Evolutionary conservation across 2,797 vertebrate species (phyloP).

Genomic region (Tokudaia muenninki): DNA sequence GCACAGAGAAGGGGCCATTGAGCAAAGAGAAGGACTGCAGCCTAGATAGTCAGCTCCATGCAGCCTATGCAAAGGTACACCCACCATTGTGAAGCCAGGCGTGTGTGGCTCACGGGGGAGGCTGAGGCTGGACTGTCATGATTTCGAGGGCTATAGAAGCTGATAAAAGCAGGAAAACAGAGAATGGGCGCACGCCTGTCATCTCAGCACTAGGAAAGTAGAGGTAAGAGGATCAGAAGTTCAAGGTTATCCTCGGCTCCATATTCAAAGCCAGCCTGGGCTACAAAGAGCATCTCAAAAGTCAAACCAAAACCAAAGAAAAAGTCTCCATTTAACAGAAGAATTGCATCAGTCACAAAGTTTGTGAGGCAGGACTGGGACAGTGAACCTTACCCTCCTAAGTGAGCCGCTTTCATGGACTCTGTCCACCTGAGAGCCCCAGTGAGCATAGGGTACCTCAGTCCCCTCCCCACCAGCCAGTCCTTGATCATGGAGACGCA

Average conservation of each 20-base stretch:
- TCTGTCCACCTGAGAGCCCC: not conserved
- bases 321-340: not conserved
- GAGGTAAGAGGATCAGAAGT: not conserved
- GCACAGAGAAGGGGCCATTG: not conserved
- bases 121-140: not conserved
- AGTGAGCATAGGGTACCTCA: accelerated
- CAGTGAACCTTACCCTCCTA: not conserved
- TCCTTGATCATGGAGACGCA: not conserved
- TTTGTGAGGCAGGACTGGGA: too few species aligned
- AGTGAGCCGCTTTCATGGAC: not conserved
- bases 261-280: not conserved
- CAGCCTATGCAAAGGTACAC: not conserved
- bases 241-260: not conserved
- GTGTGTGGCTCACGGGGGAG: not conserved
- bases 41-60: not conserved
- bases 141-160: not conserved
- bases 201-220: not conserved
- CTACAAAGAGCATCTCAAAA: not conserved
- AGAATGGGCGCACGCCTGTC: not conserved
- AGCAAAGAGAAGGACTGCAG: not conserved
- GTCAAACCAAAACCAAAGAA: not conserved
- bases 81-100: not conserved
- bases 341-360: not conserved
- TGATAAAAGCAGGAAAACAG: not conserved
- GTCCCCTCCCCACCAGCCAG: not conserved